These are phyloP conservation scores for Resseliella maxima DNA, from an alignment of 2,888 invertebrate genomes.

Conservation along the genomic window DNA sequence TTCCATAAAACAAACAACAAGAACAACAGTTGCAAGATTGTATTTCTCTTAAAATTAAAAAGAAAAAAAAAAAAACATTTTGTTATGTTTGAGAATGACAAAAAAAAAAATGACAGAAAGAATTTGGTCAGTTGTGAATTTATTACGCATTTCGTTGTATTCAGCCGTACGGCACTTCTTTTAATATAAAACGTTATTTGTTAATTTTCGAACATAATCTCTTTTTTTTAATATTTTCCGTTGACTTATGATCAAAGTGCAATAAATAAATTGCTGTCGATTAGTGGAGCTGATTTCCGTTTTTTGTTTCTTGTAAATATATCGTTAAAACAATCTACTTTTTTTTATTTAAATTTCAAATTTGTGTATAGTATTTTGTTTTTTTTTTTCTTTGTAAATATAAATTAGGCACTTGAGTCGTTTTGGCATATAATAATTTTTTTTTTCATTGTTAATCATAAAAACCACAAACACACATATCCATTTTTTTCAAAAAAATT, in stretches of 20 bases:
- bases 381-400: too few species aligned
- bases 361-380: neutral
- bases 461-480: conserved; percentile 17
- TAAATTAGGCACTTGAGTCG: conserved; percentile 45
- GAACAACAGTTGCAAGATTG: too few species aligned
- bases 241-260: neutral
- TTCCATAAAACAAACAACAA: too few species aligned
- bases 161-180: neutral
- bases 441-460: conserved; percentile 22
- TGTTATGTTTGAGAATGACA: neutral
- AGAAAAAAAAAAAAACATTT: neutral
- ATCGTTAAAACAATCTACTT: neutral
- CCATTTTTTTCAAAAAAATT: neutral
- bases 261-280: neutral
- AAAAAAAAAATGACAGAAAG: neutral
- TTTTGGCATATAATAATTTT: conserved; percentile 8
- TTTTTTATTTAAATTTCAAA: neutral
- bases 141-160: too few species aligned
- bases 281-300: neutral
- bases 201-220: neutral
- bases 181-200: neutral
- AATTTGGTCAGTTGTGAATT: too few species aligned
- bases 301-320: conserved; percentile 21
- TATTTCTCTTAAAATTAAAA: too few species aligned
- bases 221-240: neutral